A percentile compares a stretch with the other conserved stretches of the same genome.
phyloP scores from a whole-genome alignment of 2,113 vertebrate genomes.

The Phylloscopus trochiloides region DNA sequence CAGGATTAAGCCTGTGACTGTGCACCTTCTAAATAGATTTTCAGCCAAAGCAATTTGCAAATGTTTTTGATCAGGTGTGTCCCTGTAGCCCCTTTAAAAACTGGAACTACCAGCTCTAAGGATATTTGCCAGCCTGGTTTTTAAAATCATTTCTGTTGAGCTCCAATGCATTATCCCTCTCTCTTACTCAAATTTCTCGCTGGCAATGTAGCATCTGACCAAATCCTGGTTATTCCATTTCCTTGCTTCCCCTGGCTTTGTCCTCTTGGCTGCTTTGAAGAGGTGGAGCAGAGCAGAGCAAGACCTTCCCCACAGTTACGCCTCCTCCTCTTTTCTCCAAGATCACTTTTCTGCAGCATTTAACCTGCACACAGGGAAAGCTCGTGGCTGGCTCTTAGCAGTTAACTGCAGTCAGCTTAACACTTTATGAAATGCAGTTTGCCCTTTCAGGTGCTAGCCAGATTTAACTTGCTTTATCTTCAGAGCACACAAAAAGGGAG shows the following conservation, averaged over 20 bases:
- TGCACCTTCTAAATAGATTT: neutral
- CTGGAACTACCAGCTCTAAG: neutral
- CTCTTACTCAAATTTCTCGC: neutral
- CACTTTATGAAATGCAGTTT: conserved; percentile 5
- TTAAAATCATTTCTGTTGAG: neutral
- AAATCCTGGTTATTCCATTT: neutral
- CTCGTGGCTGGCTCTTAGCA: neutral
- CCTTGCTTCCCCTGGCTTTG: neutral
- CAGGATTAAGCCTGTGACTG: neutral
- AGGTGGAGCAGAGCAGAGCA: neutral
- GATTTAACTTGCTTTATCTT: conserved; percentile 10
- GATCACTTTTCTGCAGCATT: neutral
- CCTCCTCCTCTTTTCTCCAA: neutral
- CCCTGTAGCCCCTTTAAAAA: neutral
- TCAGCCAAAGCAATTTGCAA: neutral
- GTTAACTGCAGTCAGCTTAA: neutral
- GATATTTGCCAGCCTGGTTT: neutral
- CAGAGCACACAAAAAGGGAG: neutral
- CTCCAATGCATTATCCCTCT: neutral
- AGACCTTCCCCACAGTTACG: neutral
- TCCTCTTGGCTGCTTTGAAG: neutral
- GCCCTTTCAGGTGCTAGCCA: neutral
- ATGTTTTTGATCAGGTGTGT: neutral
- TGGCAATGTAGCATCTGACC: neutral
- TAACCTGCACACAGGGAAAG: neutral